Conservation (phyloP, 2,797 vertebrate genomes). For the Ctenopoma multispine region DNA sequence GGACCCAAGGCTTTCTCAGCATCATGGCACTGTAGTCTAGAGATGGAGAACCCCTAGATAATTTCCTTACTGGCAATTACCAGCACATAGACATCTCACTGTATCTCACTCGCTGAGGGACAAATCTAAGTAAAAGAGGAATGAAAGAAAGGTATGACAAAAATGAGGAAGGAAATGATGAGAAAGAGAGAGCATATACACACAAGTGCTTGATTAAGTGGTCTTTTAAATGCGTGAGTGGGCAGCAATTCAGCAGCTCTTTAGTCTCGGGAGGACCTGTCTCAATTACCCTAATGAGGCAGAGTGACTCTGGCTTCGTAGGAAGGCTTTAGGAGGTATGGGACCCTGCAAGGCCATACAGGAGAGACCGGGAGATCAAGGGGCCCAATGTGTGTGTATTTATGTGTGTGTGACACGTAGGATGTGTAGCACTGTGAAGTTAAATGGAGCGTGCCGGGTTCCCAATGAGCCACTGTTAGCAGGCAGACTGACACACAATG, state of each 20-base stretch:
- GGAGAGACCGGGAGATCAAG: slow-evolving; percentile 31
- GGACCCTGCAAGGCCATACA: slow-evolving; percentile 55
- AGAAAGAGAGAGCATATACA: slow-evolving; percentile 58
- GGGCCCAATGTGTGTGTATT: slow-evolving; percentile 28
- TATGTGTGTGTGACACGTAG: slow-evolving; percentile 27
- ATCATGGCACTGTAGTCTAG: slow-evolving; percentile 32
- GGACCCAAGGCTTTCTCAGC: slow-evolving; percentile 48
- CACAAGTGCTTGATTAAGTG: slow-evolving; percentile 75
- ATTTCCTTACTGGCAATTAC: slow-evolving; percentile 65
- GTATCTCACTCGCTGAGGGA: slow-evolving; percentile 36
- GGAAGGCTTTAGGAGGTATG: slow-evolving; percentile 54
- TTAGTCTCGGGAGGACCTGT: slow-evolving; percentile 77
- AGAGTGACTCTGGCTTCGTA: slow-evolving; percentile 70
- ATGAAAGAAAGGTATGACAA: slow-evolving; percentile 47
- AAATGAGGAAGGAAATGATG: slow-evolving; percentile 44
- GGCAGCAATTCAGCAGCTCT: slow-evolving; percentile 75
- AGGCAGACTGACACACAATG: slow-evolving; percentile 65
- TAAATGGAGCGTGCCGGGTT: slow-evolving; percentile 75
- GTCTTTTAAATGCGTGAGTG: slow-evolving; percentile 76
- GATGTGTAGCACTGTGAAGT: slow-evolving; percentile 68
- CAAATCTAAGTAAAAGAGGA: slow-evolving; percentile 12
- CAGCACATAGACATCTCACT: slow-evolving; percentile 38
- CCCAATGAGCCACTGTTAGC: slow-evolving; percentile 77
- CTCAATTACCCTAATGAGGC: slow-evolving; percentile 84
- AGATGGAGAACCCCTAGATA: slow-evolving; percentile 50